A percentile compares a stretch with the other conserved stretches of the same genome.
Evolutionary conservation across 1,140 invertebrate species (phyloP).

Genomic region (Manduca sexta): DNA sequence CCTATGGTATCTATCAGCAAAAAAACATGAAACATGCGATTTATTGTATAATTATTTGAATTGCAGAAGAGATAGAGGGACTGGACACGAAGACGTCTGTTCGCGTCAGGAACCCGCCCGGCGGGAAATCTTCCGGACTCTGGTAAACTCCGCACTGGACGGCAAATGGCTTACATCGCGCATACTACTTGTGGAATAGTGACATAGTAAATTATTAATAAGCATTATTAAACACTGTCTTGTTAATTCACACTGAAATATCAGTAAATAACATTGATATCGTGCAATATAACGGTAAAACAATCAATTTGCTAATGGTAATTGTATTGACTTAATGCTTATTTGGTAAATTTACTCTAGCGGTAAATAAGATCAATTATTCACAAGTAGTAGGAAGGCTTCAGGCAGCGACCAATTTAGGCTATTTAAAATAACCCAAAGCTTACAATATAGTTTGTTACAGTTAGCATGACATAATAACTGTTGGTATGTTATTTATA

Average conservation of each 20-base stretch:
- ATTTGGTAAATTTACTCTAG: not conserved
- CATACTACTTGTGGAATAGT: constrained; percentile 10
- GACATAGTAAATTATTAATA: no score
- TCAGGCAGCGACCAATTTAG: constrained; percentile 16
- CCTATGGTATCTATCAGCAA: not conserved
- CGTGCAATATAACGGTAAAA: no score
- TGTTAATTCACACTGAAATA: no score
- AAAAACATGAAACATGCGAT: not conserved
- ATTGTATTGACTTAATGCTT: no score
- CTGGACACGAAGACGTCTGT: constrained; percentile 77
- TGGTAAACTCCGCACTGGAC: constrained; percentile 69
- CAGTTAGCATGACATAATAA: constrained; percentile 18
- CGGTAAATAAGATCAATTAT: not conserved
- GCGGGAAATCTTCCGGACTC: constrained; percentile 79
- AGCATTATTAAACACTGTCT: no score
- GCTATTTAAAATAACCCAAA: constrained; percentile 19
- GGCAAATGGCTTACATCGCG: not conserved
- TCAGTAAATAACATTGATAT: no score
- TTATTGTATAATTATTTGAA: constrained; percentile 11
- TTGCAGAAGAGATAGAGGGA: constrained; percentile 77
- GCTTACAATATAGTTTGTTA: constrained; percentile 20
- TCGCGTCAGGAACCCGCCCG: constrained; percentile 78
- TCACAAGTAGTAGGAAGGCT: constrained; percentile 13
- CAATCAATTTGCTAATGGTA: no score
- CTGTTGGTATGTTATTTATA: constrained; percentile 8